Percentiles rank a stretch among this genome's conserved stretches.
Evolutionary conservation across 2,888 invertebrate genomes (phyloP).

Genomic region (Heliconius sara): DNA sequence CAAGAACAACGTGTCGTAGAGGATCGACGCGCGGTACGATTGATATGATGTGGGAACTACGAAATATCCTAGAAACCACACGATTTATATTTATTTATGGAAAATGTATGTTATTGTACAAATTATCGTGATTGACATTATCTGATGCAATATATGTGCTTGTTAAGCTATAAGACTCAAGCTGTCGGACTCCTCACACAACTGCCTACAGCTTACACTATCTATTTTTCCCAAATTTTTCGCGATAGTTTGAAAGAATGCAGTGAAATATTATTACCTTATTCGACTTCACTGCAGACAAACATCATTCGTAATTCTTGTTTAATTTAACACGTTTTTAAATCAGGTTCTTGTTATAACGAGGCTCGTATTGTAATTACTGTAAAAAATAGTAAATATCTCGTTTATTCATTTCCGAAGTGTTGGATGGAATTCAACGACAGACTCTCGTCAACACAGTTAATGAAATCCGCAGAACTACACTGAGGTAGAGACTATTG

Average conservation of each 20-base stretch:
- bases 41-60: neutral
- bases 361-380: too few relatives aligned
- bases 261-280: too few relatives aligned
- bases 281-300: too few relatives aligned
- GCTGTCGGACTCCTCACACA: neutral
- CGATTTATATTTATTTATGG: conserved; percentile 16
- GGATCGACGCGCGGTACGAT: neutral
- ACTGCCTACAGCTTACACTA: neutral
- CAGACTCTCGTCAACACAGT: neutral
- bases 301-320: too few relatives aligned
- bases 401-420: neutral
- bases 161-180: neutral
- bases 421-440: neutral
- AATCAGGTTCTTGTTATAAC: too few relatives aligned
- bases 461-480: too few relatives aligned
- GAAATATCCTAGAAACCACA: neutral
- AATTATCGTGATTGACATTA: neutral
- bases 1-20: neutral
- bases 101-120: conserved; percentile 2
- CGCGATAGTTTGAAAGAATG: neutral
- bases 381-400: too few relatives aligned
- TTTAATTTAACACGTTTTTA: too few relatives aligned
- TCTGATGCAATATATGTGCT: neutral
- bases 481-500: too few relatives aligned
- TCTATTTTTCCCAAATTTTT: too few relatives aligned